Evolutionary conservation across 2,797 vertebrate species (phyloP), one percentile per base, ranked within the genome.

Genomic region (Melanotaenia trifasciata): DNA sequence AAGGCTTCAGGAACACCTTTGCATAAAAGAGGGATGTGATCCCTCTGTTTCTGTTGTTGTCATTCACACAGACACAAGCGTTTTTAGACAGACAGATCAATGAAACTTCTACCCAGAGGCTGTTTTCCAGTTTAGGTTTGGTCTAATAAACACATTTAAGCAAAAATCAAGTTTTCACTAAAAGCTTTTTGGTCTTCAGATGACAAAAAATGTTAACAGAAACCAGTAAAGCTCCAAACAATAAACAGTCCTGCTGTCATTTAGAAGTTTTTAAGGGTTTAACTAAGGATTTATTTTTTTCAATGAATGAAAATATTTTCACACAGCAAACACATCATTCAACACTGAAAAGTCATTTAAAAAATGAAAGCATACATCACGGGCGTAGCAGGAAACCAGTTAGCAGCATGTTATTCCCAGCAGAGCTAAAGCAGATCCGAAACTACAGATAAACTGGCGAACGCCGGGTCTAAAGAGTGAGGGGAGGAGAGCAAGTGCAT

Each of bases 401-500:
- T 59, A 78, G 82, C 70, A 28, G 82, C 83, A 56, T 64, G 85
- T 69, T 79, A 67, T 20, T 75, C 68, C 76, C 45, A 80, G 59
- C 81, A 58, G 81, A 83, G 45, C 28, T 74, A 75, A 78, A 72
- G 87, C 68, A 67, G 79, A 59, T 72, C 76, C 40, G 16, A 69
- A 36, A 53, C 72, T 33, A 57, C 88, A 72, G 88, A 79, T 84
- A 83, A 82, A 74, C 79, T 20, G 62, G 13, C 70, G 81, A 74
- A 62, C 35, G 35, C 64, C 45, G 40, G 63, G 72, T 65, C 64
- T 71, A 75, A 71, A 76, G 58, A 60, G 70, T 45, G 36, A 67
- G 24, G 56, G 65, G 70, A 79, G 64, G 71, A 78, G 78, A 67
- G 79, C 90, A 92, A 94, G 93, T 93, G 92, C 90, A 91, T 73